Conservation (phyloP, 2,888 invertebrate species). For the Arge pagana region DNA sequence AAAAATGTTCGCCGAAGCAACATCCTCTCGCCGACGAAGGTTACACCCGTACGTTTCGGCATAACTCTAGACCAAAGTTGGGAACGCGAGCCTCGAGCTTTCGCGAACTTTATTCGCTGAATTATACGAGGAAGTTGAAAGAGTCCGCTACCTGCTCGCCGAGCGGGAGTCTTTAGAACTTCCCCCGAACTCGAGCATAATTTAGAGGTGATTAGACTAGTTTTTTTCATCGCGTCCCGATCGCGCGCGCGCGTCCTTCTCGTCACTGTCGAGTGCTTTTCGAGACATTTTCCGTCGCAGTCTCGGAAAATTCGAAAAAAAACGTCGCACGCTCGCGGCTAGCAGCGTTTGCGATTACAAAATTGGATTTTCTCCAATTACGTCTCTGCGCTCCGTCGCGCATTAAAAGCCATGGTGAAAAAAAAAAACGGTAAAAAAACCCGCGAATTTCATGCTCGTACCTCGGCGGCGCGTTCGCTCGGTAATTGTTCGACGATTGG, state of each 20-base stretch:
- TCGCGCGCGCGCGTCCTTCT: not conserved
- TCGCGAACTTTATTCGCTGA: constrained; percentile 46
- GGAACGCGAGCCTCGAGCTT: constrained; percentile 31
- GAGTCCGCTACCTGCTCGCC: constrained; percentile 39
- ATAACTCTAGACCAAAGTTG: constrained; percentile 39
- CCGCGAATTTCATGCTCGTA: constrained; percentile 17
- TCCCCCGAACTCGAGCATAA: constrained; percentile 25
- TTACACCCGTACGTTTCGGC: constrained; percentile 27
- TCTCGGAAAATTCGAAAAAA: no score
- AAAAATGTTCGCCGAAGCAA: no score
- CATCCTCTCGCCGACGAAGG: no score
- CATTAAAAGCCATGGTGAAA: no score
- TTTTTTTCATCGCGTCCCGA: constrained; percentile 5
- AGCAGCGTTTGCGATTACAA: no score
- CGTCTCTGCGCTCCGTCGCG: no score
- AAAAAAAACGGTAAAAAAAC: not conserved
- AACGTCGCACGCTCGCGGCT: no score
- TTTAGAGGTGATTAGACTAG: constrained; percentile 23
- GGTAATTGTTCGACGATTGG: constrained; percentile 35
- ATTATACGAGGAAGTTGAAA: constrained; percentile 45
- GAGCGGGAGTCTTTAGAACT: constrained; percentile 21
- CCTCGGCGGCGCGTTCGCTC: constrained; percentile 10
- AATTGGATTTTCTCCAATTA: no score
- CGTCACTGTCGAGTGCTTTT: constrained; percentile 10
- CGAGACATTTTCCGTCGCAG: constrained; percentile 2